A percentile compares a stretch with the other conserved stretches of the same genome.
phyloP scores from a whole-genome alignment of 2,113 vertebrate genomes.

The Crotophaga sulcirostris region DNA sequence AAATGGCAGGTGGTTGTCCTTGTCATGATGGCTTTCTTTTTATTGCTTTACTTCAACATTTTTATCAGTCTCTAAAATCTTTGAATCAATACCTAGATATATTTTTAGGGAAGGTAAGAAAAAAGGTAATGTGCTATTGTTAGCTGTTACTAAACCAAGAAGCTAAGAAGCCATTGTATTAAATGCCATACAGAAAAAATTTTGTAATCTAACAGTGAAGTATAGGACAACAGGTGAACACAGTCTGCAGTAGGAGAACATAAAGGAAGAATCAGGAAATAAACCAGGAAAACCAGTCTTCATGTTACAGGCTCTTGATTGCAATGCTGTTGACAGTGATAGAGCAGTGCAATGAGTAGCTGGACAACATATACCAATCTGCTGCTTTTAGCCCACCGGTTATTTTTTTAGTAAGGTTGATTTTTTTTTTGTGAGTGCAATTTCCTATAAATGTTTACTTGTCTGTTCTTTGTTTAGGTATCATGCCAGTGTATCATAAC shows the following conservation, averaged over 20 bases:
- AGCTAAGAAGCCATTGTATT: not conserved
- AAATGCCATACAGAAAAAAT: not conserved
- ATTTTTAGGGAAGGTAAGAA: not conserved
- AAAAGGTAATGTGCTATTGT: not conserved
- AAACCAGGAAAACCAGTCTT: not conserved
- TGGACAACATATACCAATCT: not conserved
- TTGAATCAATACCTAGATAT: not conserved
- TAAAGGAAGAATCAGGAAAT: not conserved
- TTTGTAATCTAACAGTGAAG: not conserved
- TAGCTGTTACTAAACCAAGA: not conserved
- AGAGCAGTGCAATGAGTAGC: not conserved
- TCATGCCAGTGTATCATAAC: slow-evolving; percentile 86
- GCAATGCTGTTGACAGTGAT: not conserved
- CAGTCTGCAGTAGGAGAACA: not conserved
- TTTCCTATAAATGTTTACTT: not conserved
- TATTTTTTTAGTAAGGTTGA: not conserved
- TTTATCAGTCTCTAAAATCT: not conserved
- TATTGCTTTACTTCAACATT: not conserved
- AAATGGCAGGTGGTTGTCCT: not conserved
- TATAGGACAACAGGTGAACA: not conserved
- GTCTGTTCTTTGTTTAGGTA: slow-evolving; percentile 76
- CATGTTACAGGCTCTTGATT: not conserved
- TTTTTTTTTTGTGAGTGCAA: not conserved
- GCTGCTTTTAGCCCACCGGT: not conserved
- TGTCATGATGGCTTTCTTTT: not conserved